Evolutionary conservation across 2,888 invertebrate genomes (phyloP).

Genomic region (Cataglyphis rosenhaueri): DNA sequence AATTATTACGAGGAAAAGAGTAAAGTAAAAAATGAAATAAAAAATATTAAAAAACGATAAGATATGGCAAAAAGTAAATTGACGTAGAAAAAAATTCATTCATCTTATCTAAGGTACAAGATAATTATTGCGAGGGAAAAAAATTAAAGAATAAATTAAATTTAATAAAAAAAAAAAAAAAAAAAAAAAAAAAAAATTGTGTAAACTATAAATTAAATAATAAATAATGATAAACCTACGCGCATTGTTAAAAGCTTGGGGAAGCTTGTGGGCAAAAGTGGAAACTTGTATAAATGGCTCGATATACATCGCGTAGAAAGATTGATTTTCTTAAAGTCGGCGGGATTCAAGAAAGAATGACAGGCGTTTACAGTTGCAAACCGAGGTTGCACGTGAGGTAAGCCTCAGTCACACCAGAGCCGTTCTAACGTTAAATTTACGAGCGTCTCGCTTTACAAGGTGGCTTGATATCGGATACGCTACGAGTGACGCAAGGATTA

Average conservation of each 20-base stretch:
- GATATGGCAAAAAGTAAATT: neutral
- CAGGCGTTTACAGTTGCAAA: conserved; percentile 33
- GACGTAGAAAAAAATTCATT: neutral
- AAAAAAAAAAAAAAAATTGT: neutral
- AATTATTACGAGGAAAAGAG: neutral
- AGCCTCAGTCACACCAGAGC: conserved; percentile 25
- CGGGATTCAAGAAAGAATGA: conserved; percentile 19
- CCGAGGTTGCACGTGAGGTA: conserved; percentile 32
- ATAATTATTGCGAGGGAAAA: neutral
- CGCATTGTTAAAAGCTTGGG: neutral
- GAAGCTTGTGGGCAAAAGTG: neutral
- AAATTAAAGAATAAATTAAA: neutral
- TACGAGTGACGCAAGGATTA: conserved; percentile 56
- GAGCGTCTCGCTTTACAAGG: conserved; percentile 44
- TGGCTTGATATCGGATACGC: conserved; percentile 50
- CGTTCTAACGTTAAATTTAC: conserved; percentile 49
- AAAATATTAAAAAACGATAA: neutral
- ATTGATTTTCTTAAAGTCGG: conserved; percentile 23
- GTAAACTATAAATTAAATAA: neutral
- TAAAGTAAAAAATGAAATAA: too few species aligned
- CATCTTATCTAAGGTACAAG: neutral
- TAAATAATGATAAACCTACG: neutral
- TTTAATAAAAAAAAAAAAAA: neutral
- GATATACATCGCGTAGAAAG: neutral
- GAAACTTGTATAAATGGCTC: neutral